A percentile compares a stretch with the other conserved stretches of the same genome.
These are phyloP conservation scores for Melangyna quadrimaculata DNA, from an alignment of 2,888 invertebrate genomes.

Conservation along the genomic window DNA sequence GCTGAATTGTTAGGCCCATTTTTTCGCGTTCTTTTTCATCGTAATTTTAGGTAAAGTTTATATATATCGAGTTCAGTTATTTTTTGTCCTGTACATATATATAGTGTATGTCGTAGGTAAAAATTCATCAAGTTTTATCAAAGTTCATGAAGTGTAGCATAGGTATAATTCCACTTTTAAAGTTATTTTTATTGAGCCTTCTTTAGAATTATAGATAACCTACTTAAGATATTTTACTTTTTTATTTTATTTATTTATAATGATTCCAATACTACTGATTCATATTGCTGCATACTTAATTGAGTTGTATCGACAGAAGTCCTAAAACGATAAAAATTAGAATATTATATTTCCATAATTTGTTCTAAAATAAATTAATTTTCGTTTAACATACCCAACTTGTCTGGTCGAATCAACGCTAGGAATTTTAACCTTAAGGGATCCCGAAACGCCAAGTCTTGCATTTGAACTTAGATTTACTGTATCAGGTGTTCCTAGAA, in stretches of 20 bases:
- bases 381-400: constrained; percentile 74
- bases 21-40: too few species aligned
- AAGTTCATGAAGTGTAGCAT: too few species aligned
- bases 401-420: constrained; percentile 75
- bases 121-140: too few species aligned
- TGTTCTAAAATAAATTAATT: too few species aligned
- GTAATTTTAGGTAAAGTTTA: too few species aligned
- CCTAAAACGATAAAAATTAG: constrained; percentile 70
- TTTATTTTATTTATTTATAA: constrained; percentile 29
- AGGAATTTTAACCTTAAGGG: constrained; percentile 74
- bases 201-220: background rate
- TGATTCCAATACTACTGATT: constrained; percentile 78
- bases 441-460: constrained; percentile 72
- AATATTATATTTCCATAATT: too few species aligned
- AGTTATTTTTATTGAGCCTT: background rate
- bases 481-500: constrained; percentile 76
- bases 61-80: too few species aligned
- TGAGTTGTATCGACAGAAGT: constrained; percentile 71
- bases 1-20: too few species aligned
- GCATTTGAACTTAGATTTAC: constrained; percentile 77
- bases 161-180: too few species aligned
- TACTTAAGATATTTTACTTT: too few species aligned
- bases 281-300: constrained; percentile 75
- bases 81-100: too few species aligned
- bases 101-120: too few species aligned